Evolutionary conservation across 2,797 vertebrate genomes (phyloP).

Genomic region (Oreortyx pictus): DNA sequence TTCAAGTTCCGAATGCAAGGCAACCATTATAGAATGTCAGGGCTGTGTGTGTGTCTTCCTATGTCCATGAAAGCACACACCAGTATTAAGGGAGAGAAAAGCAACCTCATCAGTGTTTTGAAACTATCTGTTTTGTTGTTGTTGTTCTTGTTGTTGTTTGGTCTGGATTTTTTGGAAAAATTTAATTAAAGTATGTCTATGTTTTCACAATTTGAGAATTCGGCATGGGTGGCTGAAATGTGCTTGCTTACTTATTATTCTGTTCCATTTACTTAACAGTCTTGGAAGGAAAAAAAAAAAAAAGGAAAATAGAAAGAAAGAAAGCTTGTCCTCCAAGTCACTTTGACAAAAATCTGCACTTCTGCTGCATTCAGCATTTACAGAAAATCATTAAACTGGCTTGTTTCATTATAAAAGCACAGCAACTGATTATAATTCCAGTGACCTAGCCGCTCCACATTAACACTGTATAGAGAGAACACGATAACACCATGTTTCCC

Average conservation of each 20-base stretch:
- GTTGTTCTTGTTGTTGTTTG: background rate
- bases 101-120: background rate
- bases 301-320: accelerated
- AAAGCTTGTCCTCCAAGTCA: background rate
- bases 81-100: background rate
- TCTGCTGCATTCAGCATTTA: background rate
- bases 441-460: background rate
- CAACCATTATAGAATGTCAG: background rate
- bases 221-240: background rate
- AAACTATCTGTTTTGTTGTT: background rate
- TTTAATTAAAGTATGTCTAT: background rate
- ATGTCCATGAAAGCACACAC: background rate
- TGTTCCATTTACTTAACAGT: background rate
- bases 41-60: background rate
- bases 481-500: background rate
- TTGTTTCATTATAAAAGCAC: background rate
- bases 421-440: background rate
- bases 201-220: background rate
- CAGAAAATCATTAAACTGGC: background rate
- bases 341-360: background rate
- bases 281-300: background rate
- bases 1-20: background rate
- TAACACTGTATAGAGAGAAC: background rate
- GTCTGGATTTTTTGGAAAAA: constrained; percentile 8
- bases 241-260: background rate